Conservation (phyloP, 2,888 invertebrate species). For the Xanthorhoe spadicearia region DNA sequence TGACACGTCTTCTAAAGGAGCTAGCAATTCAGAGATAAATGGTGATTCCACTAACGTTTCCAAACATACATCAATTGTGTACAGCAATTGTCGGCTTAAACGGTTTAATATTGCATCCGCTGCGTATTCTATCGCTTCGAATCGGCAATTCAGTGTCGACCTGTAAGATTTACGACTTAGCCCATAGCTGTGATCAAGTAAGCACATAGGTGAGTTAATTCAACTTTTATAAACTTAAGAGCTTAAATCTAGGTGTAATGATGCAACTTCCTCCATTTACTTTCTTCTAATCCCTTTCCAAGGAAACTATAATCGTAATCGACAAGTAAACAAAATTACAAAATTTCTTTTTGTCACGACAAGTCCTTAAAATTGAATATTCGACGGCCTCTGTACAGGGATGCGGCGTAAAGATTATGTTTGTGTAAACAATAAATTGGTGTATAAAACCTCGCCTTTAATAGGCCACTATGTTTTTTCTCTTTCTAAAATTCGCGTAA, state of each 20-base stretch:
- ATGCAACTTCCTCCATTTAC: too few relatives aligned
- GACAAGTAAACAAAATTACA: too few relatives aligned
- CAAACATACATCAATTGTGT: conserved; percentile 35
- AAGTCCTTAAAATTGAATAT: too few relatives aligned
- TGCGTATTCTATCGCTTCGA: conserved; percentile 36
- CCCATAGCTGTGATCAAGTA: conserved; percentile 4
- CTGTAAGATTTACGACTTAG: conserved; percentile 30
- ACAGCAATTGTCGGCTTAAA: conserved; percentile 37
- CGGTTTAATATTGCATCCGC: conserved; percentile 36
- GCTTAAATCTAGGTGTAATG: too few relatives aligned
- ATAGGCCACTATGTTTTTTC: too few relatives aligned
- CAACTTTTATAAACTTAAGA: too few relatives aligned
- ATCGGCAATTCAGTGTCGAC: conserved; percentile 32
- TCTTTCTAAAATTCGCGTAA: background rate
- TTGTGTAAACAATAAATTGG: too few relatives aligned
- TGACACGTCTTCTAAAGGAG: background rate
- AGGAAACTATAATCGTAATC: background rate
- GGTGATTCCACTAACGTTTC: conserved; percentile 28
- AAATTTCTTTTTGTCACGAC: too few relatives aligned
- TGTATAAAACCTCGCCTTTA: too few relatives aligned
- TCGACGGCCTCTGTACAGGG: too few relatives aligned
- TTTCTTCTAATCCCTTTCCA: too few relatives aligned
- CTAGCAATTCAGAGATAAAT: conserved; percentile 20
- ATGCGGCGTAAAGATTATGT: too few relatives aligned
- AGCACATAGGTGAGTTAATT: background rate